Percentiles rank a stretch among this genome's conserved stretches.
Conservation (phyloP, 2,797 vertebrate species). For the Lindbergichthys nudifrons region DNA sequence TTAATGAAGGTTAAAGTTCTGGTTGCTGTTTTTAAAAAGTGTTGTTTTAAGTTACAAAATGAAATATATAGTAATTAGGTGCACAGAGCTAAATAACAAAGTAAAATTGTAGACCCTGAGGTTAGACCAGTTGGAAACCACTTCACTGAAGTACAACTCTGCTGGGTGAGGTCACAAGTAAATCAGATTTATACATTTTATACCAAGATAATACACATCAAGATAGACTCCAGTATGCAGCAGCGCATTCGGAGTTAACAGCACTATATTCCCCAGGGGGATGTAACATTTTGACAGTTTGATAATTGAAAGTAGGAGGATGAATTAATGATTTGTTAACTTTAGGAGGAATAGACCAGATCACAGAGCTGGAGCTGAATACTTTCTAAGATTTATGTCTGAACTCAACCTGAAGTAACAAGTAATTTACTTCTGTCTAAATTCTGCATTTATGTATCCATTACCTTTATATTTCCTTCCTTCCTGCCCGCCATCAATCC, state of each 20-base stretch:
- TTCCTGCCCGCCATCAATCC: background rate
- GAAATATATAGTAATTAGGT: too few species aligned
- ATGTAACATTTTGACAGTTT: constrained; percentile 20
- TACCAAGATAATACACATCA: background rate
- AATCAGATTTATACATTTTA: too few species aligned
- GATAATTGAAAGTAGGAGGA: constrained; percentile 27
- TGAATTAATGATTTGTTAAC: constrained; percentile 8
- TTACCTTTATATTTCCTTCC: constrained; percentile 10
- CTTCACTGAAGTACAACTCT: too few species aligned
- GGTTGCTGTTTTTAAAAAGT: too few species aligned
- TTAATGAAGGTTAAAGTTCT: too few species aligned
- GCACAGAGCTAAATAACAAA: too few species aligned
- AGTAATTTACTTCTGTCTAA: constrained; percentile 26
- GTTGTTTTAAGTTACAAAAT: too few species aligned
- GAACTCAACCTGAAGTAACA: constrained; percentile 19
- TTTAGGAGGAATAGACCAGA: constrained; percentile 5
- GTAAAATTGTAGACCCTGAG: too few species aligned
- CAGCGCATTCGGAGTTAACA: constrained; percentile 4
- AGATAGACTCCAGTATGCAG: background rate
- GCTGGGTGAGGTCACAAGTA: too few species aligned
- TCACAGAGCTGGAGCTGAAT: background rate
- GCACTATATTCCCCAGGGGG: background rate
- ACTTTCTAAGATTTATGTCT: constrained; percentile 22
- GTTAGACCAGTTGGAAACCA: too few species aligned
- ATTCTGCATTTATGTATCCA: constrained; percentile 1